phyloP scores from a whole-genome alignment of 2,888 invertebrate species.

The Tineola bisselliella region DNA sequence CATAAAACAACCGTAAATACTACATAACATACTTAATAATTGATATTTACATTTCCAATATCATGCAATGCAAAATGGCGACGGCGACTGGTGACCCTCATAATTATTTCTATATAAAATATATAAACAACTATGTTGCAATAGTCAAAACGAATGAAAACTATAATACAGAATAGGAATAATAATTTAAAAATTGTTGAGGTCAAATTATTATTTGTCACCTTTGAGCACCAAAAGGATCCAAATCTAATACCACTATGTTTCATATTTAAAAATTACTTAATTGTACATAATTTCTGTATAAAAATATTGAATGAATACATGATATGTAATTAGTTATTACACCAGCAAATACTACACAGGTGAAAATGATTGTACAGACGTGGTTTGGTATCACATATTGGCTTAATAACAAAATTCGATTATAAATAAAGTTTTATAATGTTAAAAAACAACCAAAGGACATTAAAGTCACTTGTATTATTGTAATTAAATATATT shows the following conservation, averaged over 20 bases:
- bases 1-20: conserved; percentile 64
- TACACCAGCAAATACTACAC: background rate
- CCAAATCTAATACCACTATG: conserved; percentile 51
- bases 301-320: conserved; percentile 6
- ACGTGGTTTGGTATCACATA: conserved; percentile 5
- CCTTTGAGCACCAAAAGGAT: background rate
- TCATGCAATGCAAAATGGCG: background rate
- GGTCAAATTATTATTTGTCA: too few relatives aligned
- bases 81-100: background rate
- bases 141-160: background rate
- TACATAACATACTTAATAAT: conserved; percentile 62
- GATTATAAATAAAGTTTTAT: background rate
- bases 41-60: conserved; percentile 34
- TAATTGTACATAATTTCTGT: conserved; percentile 32
- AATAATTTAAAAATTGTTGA: too few relatives aligned
- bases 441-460: background rate
- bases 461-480: background rate
- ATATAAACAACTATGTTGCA: background rate
- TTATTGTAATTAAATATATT: background rate
- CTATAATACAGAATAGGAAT: background rate
- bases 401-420: conserved; percentile 4
- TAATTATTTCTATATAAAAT: background rate
- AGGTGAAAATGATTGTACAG: background rate
- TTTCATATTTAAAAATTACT: conserved; percentile 51
- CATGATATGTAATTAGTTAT: background rate